Conservation (phyloP, 2,888 invertebrate genomes). For the Falcaria lacertinaria region DNA sequence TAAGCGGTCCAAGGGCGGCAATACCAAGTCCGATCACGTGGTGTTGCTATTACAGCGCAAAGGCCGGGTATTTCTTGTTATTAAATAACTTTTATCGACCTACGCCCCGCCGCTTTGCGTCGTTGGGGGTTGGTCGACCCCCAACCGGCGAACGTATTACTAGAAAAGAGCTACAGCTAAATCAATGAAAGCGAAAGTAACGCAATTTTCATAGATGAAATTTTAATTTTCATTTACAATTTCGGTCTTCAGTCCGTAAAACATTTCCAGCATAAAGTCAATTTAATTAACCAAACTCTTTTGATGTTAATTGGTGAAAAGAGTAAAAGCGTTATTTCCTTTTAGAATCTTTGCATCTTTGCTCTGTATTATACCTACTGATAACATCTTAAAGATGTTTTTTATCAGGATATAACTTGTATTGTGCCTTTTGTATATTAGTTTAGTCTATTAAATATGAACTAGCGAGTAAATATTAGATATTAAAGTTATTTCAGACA, state of each 20-base stretch:
- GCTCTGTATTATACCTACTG: too few species aligned
- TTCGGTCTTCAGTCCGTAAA: not conserved
- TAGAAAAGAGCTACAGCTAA: slow-evolving; percentile 23
- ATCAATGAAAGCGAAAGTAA: slow-evolving; percentile 17
- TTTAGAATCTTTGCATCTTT: too few species aligned
- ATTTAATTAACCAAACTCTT: not conserved
- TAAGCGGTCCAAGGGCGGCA: slow-evolving; percentile 6
- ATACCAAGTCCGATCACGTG: slow-evolving; percentile 41
- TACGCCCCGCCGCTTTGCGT: slow-evolving; percentile 36
- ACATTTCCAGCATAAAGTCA: not conserved
- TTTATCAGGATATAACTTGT: too few species aligned
- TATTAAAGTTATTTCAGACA: too few species aligned
- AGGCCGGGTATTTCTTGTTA: slow-evolving; percentile 60
- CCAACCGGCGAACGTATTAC: slow-evolving; percentile 33
- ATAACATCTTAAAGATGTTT: too few species aligned
- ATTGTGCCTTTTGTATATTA: too few species aligned
- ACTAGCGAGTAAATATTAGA: too few species aligned
- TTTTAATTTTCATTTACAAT: slow-evolving; percentile 1
- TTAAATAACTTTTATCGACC: slow-evolving; percentile 75
- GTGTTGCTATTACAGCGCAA: slow-evolving; percentile 30
- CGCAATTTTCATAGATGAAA: slow-evolving; percentile 2
- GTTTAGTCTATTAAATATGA: too few species aligned
- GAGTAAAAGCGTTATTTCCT: too few species aligned
- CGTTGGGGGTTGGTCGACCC: slow-evolving; percentile 28
- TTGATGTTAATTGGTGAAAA: not conserved